These are phyloP conservation scores for Turritopsis rubra DNA, from an alignment of 30 jellyfish, hydroid and myxozoan genomes.

Conservation along the genomic window DNA sequence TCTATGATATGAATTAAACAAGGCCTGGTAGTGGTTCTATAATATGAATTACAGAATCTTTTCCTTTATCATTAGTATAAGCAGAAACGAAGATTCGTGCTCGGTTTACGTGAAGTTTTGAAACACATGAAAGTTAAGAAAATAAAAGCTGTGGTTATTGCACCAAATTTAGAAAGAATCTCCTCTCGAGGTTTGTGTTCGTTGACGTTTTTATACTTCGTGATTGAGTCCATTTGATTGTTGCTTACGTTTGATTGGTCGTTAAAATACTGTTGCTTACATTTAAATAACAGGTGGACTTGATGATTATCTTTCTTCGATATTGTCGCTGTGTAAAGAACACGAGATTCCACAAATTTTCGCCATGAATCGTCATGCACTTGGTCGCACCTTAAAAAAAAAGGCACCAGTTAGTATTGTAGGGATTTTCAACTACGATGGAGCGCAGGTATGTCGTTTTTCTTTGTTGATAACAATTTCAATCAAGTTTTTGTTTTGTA, in stretches of 20 bases:
- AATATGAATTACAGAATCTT: too few species aligned
- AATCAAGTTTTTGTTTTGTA: too few species aligned
- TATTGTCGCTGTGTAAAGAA: constrained; percentile 48
- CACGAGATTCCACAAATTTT: constrained; percentile 46
- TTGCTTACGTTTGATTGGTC: neutral
- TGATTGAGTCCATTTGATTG: too few species aligned
- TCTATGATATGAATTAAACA: too few species aligned
- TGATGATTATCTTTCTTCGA: constrained; percentile 55
- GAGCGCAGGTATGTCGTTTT: constrained; percentile 74
- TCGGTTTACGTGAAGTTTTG: constrained; percentile 80
- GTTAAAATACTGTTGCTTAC: neutral
- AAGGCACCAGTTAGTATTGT: constrained; percentile 93
- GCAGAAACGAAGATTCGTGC: constrained; percentile 64
- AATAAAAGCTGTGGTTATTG: constrained; percentile 65
- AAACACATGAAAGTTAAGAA: constrained; percentile 49
- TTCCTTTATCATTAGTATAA: constrained; percentile 11
- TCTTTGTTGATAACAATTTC: too few species aligned
- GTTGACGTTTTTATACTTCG: neutral
- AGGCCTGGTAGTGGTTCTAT: too few species aligned
- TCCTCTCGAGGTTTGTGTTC: constrained; percentile 46
- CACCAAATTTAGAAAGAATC: constrained; percentile 77
- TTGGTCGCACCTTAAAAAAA: constrained; percentile 62
- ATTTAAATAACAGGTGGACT: constrained; percentile 68
- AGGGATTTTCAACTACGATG: constrained; percentile 84
- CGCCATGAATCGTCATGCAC: constrained; percentile 70